Conservation (phyloP, 1,140 invertebrate species). For the Carcinoscorpius rotundicauda region DNA sequence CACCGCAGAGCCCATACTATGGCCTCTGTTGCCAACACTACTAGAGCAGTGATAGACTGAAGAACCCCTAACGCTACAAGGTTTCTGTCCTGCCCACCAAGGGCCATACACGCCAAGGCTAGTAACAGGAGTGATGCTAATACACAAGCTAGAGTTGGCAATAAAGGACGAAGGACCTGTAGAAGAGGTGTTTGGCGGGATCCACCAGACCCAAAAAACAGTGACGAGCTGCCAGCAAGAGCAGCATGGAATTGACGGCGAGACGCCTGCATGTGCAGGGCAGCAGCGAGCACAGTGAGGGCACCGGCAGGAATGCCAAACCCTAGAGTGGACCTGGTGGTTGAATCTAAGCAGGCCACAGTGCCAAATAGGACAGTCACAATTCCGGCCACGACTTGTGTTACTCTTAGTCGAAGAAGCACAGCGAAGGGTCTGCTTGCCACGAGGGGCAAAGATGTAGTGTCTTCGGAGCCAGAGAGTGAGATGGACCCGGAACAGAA, state of each 20-base stretch:
- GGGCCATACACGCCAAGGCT: neutral
- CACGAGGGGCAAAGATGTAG: neutral
- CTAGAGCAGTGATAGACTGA: neutral
- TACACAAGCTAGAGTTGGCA: neutral
- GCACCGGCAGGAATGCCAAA: constrained; percentile 4
- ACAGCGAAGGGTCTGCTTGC: constrained; percentile 4
- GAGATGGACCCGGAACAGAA: too few relatives aligned
- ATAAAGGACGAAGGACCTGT: neutral
- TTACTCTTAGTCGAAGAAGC: constrained; percentile 8
- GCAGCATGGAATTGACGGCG: neutral
- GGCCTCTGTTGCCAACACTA: constrained; percentile 1
- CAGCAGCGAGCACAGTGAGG: constrained; percentile 3
- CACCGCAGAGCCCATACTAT: neutral
- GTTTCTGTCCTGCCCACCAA: neutral
- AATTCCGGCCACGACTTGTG: constrained; percentile 10
- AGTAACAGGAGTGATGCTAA: neutral
- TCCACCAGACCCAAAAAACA: too few relatives aligned
- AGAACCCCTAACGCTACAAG: neutral
- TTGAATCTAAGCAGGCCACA: constrained; percentile 9
- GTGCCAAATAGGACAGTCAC: constrained; percentile 5
- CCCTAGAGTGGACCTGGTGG: constrained; percentile 1
- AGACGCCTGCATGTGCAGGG: constrained; percentile 1
- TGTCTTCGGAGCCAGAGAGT: too few relatives aligned
- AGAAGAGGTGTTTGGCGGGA: neutral
- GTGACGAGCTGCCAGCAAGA: neutral